These are phyloP conservation scores for Drosophila oshimai DNA, from an alignment of 1,140 invertebrate species.

Conservation along the genomic window DNA sequence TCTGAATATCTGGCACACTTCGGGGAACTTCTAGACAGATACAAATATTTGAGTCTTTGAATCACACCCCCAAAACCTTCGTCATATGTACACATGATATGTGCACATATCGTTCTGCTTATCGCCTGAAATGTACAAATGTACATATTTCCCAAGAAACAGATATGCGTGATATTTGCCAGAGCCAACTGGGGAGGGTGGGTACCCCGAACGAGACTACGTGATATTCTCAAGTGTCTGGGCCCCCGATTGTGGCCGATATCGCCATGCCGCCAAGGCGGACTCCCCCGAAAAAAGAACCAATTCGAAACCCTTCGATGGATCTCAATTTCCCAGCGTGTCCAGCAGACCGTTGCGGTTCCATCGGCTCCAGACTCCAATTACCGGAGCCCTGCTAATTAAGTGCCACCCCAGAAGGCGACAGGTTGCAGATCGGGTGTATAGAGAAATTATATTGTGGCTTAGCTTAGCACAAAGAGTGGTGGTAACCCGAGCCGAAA, in stretches of 20 bases:
- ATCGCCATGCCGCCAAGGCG: background rate
- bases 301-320: constrained; percentile 18
- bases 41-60: background rate
- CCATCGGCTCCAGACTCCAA: constrained; percentile 19
- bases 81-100: constrained; percentile 42
- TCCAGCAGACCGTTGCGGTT: constrained; percentile 40
- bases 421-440: constrained; percentile 30
- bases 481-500: constrained; percentile 60
- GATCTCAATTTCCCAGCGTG: constrained; percentile 19
- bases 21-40: constrained; percentile 24
- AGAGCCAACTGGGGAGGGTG: background rate
- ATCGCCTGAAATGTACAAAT: background rate
- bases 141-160: constrained; percentile 46
- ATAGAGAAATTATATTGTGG: constrained; percentile 33
- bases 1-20: constrained; percentile 35
- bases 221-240: constrained; percentile 32
- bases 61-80: constrained; percentile 2
- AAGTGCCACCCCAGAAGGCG: constrained; percentile 44
- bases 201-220: constrained; percentile 14
- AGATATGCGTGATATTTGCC: constrained; percentile 34
- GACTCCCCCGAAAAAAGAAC: background rate
- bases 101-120: constrained; percentile 26
- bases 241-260: constrained; percentile 2
- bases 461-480: constrained; percentile 31
- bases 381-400: constrained; percentile 49